Base-by-base conservation (phyloP, 2,888 invertebrate species). In the Geophilus truncorum region DNA sequence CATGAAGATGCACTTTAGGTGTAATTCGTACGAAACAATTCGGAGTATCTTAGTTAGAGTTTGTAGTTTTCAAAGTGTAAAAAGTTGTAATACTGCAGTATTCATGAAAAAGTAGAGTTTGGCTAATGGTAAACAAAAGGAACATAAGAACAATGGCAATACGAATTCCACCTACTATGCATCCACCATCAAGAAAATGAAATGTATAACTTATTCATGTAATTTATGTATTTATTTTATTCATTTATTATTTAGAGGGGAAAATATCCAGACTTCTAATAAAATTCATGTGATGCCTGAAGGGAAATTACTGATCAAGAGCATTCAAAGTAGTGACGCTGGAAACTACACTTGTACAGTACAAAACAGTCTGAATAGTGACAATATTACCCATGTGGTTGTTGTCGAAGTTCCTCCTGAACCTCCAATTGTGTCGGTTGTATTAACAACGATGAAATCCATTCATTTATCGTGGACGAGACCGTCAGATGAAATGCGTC, bases 281-380 rank as follows among this genome's bases (percentile, higher is more conserved):
- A 70, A 70, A 25, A 10, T 70, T 25, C 23, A 70, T 6, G 70
- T 70, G 10, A 25, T 25, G 12, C 32, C 36, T 32, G 36, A 77
- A 12, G 77, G 77, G 4, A 77, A 21, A 30, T 77, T 77, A 36
- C 32, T 77, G 15, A 36, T 36, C 4, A 77, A 77, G 10, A 18
- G 34, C 18, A 80, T 80, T n/a, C 81, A 81, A 57, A 79, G 80
- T 34, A 28, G 32, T 9, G 81, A 80, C 28, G 78, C 77, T 10
- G 81, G 80, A 12, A 81, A 81, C 34, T 81, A 80, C 62, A 81
- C 80, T 21, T 80, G 81, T 30, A 78, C 28, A 10, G 78, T 78
- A 7, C 78, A 78, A 23, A 78, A 78, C 18, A 45, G 40, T 25
- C 25, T 78, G 78, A 45, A 45, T n/a, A 45, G 28, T 78, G 78